Evolutionary conservation across 2,888 invertebrate genomes (phyloP), one percentile per base, ranked within the genome.

Genomic region (Cheilosia scutellata): DNA sequence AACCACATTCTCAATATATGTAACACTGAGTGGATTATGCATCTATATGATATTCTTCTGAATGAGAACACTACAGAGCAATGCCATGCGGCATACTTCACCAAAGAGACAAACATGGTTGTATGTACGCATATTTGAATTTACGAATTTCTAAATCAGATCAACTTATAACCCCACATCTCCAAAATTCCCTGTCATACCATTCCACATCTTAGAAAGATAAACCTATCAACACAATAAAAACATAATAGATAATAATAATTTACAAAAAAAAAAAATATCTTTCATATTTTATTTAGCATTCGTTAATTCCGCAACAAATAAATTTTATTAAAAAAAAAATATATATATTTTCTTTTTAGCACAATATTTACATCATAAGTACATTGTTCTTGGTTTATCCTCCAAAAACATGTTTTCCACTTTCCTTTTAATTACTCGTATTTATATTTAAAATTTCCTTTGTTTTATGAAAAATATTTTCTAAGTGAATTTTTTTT

Each of bases 331-430:
- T 71, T 44, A 49, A 31, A 70, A 75, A 76, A 71, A 58, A n/a
- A 6, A 16, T 57, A 31, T 58, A 33, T 0, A 9, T 11, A 20
- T 37, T 37, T 37, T 37, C 11, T 51, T 82, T 82, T 87, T 75
- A 79, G 84, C 83, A 86, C 79, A 83, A 78, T 88, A 88, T 89
- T 88, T 88, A 87, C 88, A 88, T 88, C 88, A 88, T 88, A 88
- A 88, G 88, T 88, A 88, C 87, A 82, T 80, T 75, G 65, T 87
- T 77, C 80, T 87, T 78, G 63, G 71, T 68, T 63, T 82, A 72
- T 74, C 51, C 42, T 29, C 51, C 40, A 44, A 72, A 72, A 68
- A 66, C 76, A 82, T 62, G 42, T 63, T 55, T 76, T 53, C 47
- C 33, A 42, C 63, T 74, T 62, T 72, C 27, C 31, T 58, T 74